These are phyloP conservation scores for Oscarella lobularis DNA, from an alignment of 37 sponge, comb jelly and placozoan species.

Conservation along the genomic window DNA sequence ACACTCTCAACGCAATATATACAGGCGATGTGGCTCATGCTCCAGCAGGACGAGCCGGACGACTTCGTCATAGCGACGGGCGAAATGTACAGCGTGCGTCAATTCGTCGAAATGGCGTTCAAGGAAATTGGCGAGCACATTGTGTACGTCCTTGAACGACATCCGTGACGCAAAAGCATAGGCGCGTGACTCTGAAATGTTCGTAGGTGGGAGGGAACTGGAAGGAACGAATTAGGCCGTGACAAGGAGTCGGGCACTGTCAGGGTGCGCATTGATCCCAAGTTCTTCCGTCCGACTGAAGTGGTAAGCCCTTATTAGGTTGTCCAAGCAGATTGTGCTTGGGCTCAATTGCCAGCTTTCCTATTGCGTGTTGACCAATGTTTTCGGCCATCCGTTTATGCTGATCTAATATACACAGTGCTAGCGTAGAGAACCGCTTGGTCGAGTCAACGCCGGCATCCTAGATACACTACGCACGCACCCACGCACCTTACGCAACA, in stretches of 20 bases:
- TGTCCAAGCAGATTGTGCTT: too few species aligned
- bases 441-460: too few species aligned
- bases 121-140: constrained; percentile 42
- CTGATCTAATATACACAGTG: too few species aligned
- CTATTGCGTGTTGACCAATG: too few species aligned
- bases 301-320: too few species aligned
- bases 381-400: too few species aligned
- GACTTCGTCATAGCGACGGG: constrained; percentile 83
- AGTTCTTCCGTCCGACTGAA: constrained; percentile 84
- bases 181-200: too few species aligned
- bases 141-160: constrained; percentile 25
- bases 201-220: constrained; percentile 72
- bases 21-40: constrained; percentile 90
- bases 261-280: constrained; percentile 56
- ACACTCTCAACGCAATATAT: not conserved
- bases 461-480: too few species aligned
- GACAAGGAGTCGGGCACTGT: constrained; percentile 59
- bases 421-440: too few species aligned
- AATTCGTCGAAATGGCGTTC: constrained; percentile 73
- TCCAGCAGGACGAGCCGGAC: constrained; percentile 69
- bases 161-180: too few species aligned
- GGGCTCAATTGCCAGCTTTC: too few species aligned
- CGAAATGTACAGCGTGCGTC: constrained; percentile 67
- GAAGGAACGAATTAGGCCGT: constrained; percentile 57
- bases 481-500: too few species aligned